These are phyloP conservation scores for Oppia nitens DNA, from an alignment of 1,140 invertebrate genomes.

Conservation along the genomic window DNA sequence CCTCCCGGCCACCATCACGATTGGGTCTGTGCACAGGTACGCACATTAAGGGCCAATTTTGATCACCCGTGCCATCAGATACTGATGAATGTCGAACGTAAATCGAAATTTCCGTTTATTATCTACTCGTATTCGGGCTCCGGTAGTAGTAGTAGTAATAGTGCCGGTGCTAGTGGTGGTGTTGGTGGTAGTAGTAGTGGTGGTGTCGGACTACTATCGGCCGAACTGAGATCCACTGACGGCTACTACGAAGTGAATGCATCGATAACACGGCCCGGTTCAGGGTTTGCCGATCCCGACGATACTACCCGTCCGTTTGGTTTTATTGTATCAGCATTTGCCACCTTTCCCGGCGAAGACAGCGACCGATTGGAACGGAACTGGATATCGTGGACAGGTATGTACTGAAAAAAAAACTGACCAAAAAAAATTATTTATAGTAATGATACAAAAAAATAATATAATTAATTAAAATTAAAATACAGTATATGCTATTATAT, in stretches of 20 bases:
- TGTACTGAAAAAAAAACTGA: constrained; percentile 9
- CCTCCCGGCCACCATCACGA: constrained; percentile 5
- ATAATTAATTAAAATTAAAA: too few relatives aligned
- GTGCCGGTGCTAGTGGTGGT: too few relatives aligned
- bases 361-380: constrained; percentile 74
- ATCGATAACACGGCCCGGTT: constrained; percentile 9
- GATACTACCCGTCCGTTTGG: constrained; percentile 38
- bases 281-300: neutral
- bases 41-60: constrained; percentile 11
- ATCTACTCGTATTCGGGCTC: constrained; percentile 10
- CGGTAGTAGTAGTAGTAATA: neutral
- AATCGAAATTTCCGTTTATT: constrained; percentile 17
- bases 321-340: constrained; percentile 79
- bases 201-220: too few relatives aligned
- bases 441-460: too few relatives aligned
- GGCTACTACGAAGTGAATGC: constrained; percentile 13
- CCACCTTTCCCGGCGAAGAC: constrained; percentile 82
- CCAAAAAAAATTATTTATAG: too few relatives aligned
- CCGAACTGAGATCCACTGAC: constrained; percentile 14
- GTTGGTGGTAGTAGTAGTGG: too few relatives aligned
- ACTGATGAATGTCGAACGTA: constrained; percentile 17
- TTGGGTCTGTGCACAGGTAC: constrained; percentile 11
- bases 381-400: constrained; percentile 80
- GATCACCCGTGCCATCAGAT: constrained; percentile 12
- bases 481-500: too few relatives aligned